Conservation (phyloP, 2,888 invertebrate genomes). For the Periphyllus acericola region DNA sequence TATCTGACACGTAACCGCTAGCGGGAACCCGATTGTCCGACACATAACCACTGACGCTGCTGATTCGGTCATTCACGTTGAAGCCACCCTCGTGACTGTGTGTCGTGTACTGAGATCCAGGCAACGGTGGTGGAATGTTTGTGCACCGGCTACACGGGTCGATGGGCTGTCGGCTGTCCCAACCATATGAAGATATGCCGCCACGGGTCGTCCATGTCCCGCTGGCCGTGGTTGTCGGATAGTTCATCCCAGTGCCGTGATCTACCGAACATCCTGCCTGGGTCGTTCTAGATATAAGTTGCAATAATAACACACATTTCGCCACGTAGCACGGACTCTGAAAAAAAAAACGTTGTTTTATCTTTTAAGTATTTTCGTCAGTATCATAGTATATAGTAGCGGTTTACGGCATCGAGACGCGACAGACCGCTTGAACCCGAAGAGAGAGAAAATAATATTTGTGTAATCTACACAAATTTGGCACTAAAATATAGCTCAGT, state of each 20-base stretch:
- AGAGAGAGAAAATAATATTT: too few species aligned
- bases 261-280: conserved; percentile 54
- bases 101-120: conserved; percentile 51
- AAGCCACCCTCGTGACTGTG: not conserved
- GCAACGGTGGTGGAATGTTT: conserved; percentile 34
- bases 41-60: conserved; percentile 21
- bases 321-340: conserved; percentile 37
- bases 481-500: too few species aligned
- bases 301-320: conserved; percentile 30
- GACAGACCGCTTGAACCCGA: too few species aligned
- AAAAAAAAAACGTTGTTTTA: not conserved
- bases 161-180: conserved; percentile 63
- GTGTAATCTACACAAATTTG: too few species aligned
- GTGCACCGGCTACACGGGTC: conserved; percentile 57
- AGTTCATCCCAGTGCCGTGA: conserved; percentile 51
- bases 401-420: too few species aligned
- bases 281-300: conserved; percentile 44
- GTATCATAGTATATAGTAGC: not conserved
- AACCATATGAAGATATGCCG: conserved; percentile 64
- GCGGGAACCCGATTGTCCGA: not conserved
- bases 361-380: not conserved
- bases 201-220: conserved; percentile 65
- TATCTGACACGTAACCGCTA: not conserved
- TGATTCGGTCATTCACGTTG: conserved; percentile 31
- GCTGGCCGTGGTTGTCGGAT: conserved; percentile 58